Conservation (phyloP, 2,888 invertebrate species). For the Metalampra italica region DNA sequence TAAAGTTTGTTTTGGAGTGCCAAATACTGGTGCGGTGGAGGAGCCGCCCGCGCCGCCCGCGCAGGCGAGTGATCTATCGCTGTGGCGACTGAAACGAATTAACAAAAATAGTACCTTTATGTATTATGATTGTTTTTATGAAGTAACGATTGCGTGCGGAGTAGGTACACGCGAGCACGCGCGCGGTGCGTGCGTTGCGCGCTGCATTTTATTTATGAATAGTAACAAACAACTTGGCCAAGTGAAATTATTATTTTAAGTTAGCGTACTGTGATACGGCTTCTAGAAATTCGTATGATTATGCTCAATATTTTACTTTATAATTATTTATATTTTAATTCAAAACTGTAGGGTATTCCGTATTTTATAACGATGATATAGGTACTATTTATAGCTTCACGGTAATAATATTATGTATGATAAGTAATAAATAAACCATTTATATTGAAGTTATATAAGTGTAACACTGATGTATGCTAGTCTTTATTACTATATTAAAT, state of each 20-base stretch:
- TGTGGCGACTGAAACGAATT: slow-evolving; percentile 33
- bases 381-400: background rate
- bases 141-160: too few relatives aligned
- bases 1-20: too few relatives aligned
- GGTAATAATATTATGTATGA: too few relatives aligned
- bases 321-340: slow-evolving; percentile 45
- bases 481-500: slow-evolving; percentile 66
- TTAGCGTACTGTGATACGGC: slow-evolving; percentile 75
- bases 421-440: slow-evolving; percentile 24
- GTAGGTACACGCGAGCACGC: background rate
- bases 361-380: slow-evolving; percentile 20
- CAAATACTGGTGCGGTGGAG: background rate
- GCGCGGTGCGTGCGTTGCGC: too few relatives aligned
- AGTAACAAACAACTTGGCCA: background rate
- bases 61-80: slow-evolving; percentile 18
- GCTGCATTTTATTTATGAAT: too few relatives aligned
- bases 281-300: slow-evolving; percentile 53
- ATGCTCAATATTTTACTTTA: slow-evolving; percentile 61
- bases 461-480: slow-evolving; percentile 73
- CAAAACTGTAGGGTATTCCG: slow-evolving; percentile 28
- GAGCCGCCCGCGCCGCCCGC: slow-evolving; percentile 2
- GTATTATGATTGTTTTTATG: too few relatives aligned
- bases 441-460: slow-evolving; percentile 50
- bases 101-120: background rate
- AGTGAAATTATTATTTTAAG: slow-evolving; percentile 42